phyloP scores from a whole-genome alignment of 2,113 vertebrate species.

The Centrocercus urophasianus region DNA sequence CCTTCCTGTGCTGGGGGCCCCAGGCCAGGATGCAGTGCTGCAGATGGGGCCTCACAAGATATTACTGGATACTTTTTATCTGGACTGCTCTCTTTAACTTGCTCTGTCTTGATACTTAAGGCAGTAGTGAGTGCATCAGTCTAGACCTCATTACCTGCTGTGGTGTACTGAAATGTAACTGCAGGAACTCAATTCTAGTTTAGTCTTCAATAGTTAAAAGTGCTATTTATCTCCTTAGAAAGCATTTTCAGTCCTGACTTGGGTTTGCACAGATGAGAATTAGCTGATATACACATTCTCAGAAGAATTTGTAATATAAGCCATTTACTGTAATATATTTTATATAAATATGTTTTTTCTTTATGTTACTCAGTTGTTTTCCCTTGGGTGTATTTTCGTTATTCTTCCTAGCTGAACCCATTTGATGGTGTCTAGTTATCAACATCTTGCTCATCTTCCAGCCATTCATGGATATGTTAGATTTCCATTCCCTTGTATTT shows the following conservation, averaged over 20 bases:
- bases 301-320: not conserved
- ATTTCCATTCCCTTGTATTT: not conserved
- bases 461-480: not conserved
- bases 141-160: not conserved
- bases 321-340: not conserved
- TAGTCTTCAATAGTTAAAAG: not conserved
- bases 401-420: not conserved
- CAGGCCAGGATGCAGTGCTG: too few species aligned
- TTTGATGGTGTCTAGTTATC: not conserved
- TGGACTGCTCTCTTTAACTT: not conserved
- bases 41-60: not conserved
- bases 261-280: not conserved
- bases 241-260: not conserved
- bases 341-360: not conserved
- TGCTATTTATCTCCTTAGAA: not conserved
- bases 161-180: not conserved
- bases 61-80: not conserved
- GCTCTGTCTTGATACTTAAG: not conserved
- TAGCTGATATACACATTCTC: not conserved
- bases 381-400: not conserved
- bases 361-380: not conserved
- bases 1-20: too few species aligned
- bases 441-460: not conserved
- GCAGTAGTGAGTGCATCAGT: not conserved
- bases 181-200: not conserved